Percentiles rank a stretch among this genome's conserved stretches.
Evolutionary conservation across 2,797 vertebrate genomes (phyloP).

Genomic region (Acanthurus leucopareius): DNA sequence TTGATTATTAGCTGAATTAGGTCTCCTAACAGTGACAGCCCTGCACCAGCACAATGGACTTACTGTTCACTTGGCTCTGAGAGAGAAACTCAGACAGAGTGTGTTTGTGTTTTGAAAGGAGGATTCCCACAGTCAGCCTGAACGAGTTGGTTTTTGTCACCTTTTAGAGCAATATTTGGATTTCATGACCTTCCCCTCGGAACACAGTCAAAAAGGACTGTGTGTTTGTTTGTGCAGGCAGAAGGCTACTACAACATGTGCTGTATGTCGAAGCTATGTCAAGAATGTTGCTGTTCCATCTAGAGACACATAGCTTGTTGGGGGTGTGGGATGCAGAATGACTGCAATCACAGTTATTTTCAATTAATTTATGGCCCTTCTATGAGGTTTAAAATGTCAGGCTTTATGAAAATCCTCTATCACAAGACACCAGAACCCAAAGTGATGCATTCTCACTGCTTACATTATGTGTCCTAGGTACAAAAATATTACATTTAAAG

Average conservation of each 20-base stretch:
- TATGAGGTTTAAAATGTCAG: background rate
- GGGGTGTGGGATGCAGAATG: background rate
- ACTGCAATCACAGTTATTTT: background rate
- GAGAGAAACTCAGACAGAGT: slow-evolving; percentile 12
- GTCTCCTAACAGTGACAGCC: slow-evolving; percentile 50
- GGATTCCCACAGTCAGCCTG: slow-evolving; percentile 51
- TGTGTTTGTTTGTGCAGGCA: slow-evolving; percentile 1
- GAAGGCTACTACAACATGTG: slow-evolving; percentile 4
- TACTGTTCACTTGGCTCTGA: slow-evolving; percentile 46
- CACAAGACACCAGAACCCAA: background rate
- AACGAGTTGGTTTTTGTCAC: slow-evolving; percentile 35
- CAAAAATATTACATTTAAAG: background rate
- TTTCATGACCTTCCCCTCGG: slow-evolving; percentile 14
- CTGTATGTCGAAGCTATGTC: slow-evolving; percentile 38
- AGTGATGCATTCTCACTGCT: background rate
- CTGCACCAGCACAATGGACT: slow-evolving; percentile 52
- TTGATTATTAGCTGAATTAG: slow-evolving; percentile 73
- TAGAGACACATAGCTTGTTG: background rate
- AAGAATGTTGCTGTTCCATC: slow-evolving; percentile 40
- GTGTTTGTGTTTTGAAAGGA: slow-evolving; percentile 18
- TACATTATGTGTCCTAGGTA: background rate
- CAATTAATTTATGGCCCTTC: background rate
- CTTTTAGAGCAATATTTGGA: slow-evolving; percentile 40
- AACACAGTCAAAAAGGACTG: slow-evolving; percentile 23
- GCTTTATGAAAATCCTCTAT: background rate